Conservation (phyloP, 64 coral and sea anemone species). For the Actinia equina region DNA sequence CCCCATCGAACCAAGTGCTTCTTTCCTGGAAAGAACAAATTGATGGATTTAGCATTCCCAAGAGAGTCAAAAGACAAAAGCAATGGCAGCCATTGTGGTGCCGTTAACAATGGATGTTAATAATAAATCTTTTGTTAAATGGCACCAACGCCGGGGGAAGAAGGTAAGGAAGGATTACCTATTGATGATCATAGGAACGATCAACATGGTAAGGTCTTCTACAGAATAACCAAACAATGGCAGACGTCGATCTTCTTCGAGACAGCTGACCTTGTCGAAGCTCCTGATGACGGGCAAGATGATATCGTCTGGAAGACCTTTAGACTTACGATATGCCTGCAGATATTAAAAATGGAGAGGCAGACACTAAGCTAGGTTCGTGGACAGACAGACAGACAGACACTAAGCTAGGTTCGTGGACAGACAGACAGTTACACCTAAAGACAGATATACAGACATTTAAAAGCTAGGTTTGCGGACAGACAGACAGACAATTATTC, state of each 20-base stretch:
- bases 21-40: constrained; percentile 40
- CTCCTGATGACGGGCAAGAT: constrained; percentile 58
- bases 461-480: too few species aligned
- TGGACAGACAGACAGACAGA: not conserved
- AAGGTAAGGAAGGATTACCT: constrained; percentile 8
- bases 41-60: too few species aligned
- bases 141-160: not conserved
- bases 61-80: too few species aligned
- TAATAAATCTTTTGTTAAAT: too few species aligned
- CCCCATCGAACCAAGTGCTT: constrained; percentile 95
- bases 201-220: constrained; percentile 82
- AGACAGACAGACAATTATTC: too few species aligned
- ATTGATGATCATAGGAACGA: constrained; percentile 91
- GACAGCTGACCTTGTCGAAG: constrained; percentile 34
- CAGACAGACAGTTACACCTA: too few species aligned
- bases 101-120: too few species aligned
- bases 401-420: too few species aligned
- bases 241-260: constrained; percentile 72
- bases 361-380: not conserved
- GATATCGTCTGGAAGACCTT: constrained; percentile 23
- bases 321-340: constrained; percentile 45
- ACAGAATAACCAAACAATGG: constrained; percentile 93
- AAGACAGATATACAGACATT: too few species aligned
- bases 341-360: not conserved
- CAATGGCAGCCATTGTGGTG: too few species aligned